Evolutionary conservation across 2,797 vertebrate genomes (phyloP), one percentile per base, ranked within the genome.

Genomic region (Eurystomus glaucurus): DNA sequence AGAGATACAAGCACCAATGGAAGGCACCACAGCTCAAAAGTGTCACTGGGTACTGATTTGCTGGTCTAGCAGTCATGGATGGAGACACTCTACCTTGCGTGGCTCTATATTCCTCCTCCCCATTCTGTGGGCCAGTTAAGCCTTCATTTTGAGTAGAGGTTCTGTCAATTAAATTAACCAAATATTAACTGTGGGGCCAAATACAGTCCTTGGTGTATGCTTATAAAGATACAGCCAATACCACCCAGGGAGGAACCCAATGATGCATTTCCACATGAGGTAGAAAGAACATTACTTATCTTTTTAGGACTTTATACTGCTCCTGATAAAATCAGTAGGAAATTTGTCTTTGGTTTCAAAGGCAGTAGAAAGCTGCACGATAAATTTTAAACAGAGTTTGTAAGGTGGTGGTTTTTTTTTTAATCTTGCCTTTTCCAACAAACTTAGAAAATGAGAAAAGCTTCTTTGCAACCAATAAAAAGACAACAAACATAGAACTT

Each of bases 261-360:
- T 48, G 8, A 81, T 46, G 51, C 28, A 33, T 68, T 89, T 91
- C 57, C 74, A 92, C 21, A 31, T 6, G 18, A 70, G 51, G 35
- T 3, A 92, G 54, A 95, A 84, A 69, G 43, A 88, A 20, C 25
- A 80, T 79, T 65, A 79, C 14, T 79, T 96, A 79, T 58, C 81
- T 64, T 90, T 84, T 75, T 48, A 81, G 37, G 54, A 35, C 65
- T 86, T 94, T 79, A 72, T 51, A 46, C 26, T 54, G 33, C 23
- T 65, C 6, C 65, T 61, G 82, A 95, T 69, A 91, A 94, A 96
- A 88, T 84, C 76, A 72, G 46, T 46, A 78, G 61, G 46, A 95
- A 91, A 91, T 90, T 77, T 84, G 50, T 61, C 74, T 85, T 92
- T 65, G 37, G 37, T 94, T 96, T 95, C 84, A 91, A 84, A 93